Conservation (phyloP, 1,140 invertebrate genomes). For the Solenopsis invicta region DNA sequence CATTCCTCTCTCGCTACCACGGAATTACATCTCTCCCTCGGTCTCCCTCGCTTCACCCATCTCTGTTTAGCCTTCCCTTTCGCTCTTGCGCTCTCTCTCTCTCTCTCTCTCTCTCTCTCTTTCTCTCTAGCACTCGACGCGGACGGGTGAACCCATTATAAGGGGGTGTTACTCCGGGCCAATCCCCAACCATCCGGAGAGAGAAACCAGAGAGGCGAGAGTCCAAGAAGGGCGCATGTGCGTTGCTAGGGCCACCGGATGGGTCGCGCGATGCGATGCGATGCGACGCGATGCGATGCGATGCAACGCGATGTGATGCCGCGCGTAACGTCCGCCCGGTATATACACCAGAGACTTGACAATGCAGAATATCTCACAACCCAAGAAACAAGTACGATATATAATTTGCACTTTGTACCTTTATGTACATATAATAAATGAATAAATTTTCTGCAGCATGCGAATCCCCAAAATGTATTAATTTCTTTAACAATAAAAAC, state of each 20-base stretch:
- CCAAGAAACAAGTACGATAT: not conserved
- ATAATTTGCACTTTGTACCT: slow-evolving; percentile 10
- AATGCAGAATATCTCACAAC: slow-evolving; percentile 18
- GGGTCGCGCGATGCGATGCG: slow-evolving; percentile 75
- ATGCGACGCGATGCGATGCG: slow-evolving; percentile 16
- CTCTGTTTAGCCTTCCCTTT: slow-evolving; percentile 36
- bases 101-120: slow-evolving; percentile 50
- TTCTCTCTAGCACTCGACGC: slow-evolving; percentile 78
- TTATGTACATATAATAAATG: not conserved
- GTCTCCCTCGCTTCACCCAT: slow-evolving; percentile 63
- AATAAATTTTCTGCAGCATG: not conserved
- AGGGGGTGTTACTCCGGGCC: slow-evolving; percentile 87
- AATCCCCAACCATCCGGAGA: slow-evolving; percentile 86
- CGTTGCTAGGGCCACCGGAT: slow-evolving; percentile 87
- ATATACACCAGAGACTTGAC: slow-evolving; percentile 55
- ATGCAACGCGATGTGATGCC: slow-evolving; percentile 26
- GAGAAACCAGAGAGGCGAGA: slow-evolving; percentile 77
- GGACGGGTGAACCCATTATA: slow-evolving; percentile 87
- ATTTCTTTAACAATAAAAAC: not conserved
- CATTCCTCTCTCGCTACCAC: slow-evolving; percentile 41
- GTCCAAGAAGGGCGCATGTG: slow-evolving; percentile 86
- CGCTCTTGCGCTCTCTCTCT: slow-evolving; percentile 42
- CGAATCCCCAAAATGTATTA: not conserved
- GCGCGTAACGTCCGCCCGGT: slow-evolving; percentile 78
- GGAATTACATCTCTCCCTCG: slow-evolving; percentile 57